A percentile compares a stretch with the other conserved stretches of the same genome.
These are phyloP conservation scores for Rafetus swinhoei DNA, from an alignment of 2,113 vertebrate genomes.

Conservation along the genomic window DNA sequence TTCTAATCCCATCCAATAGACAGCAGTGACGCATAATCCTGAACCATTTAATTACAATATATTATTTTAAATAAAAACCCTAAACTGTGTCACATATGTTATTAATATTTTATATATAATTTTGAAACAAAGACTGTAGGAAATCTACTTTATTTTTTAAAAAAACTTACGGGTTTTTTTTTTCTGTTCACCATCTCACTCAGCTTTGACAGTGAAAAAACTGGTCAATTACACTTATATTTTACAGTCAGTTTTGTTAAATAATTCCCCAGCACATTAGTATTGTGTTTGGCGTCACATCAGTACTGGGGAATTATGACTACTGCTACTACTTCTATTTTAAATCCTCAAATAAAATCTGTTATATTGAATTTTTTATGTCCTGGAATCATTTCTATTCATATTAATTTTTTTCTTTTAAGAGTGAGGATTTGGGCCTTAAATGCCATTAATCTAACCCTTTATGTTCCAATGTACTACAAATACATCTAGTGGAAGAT, in stretches of 20 bases:
- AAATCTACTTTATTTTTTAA: not conserved
- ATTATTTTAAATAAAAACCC: not conserved
- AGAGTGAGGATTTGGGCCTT: not conserved
- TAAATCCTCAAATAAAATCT: not conserved
- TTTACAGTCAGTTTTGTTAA: not conserved
- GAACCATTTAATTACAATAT: rapidly evolving
- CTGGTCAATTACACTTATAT: not conserved
- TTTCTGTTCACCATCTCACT: not conserved
- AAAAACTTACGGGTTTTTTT: not conserved
- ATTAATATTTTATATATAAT: not conserved
- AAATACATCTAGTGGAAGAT: conserved; percentile 1
- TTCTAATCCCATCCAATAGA: not conserved
- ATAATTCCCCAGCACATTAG: not conserved
- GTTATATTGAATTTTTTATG: not conserved
- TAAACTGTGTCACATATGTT: not conserved
- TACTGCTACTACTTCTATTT: not conserved
- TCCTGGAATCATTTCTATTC: not conserved
- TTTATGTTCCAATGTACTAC: not conserved
- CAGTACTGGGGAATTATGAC: not conserved
- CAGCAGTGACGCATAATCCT: rapidly evolving
- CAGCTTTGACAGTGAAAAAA: not conserved
- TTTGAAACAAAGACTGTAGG: not conserved
- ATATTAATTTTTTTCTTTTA: not conserved
- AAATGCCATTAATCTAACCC: not conserved
- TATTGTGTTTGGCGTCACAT: not conserved